Evolutionary conservation across 2,113 vertebrate species (phyloP), one percentile per base, ranked within the genome.

Genomic region (Laticauda colubrina): DNA sequence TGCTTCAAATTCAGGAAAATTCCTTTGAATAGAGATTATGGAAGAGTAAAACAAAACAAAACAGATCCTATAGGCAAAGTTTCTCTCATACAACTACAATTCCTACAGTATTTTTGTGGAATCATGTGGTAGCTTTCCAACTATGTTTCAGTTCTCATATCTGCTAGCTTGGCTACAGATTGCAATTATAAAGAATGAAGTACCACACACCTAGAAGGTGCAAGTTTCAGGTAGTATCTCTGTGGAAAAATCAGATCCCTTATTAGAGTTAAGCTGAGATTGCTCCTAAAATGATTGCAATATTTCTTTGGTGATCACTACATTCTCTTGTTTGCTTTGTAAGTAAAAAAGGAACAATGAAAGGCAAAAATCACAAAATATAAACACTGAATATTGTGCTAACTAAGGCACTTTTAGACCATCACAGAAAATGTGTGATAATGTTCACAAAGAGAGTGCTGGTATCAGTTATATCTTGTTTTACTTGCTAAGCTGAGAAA

Each of bases 271-370:
- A 48, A 48, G 48, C 48, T 48, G 48, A 48, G 48, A 48, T 48
- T 48, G 95, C 88, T 95, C 96, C 94, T 95, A 96, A 97, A 97
- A 96, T 97, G 97, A 96, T 94, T 93, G 4, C 0, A 89, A 96
- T 96, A 97, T 96, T 92, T 87, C 91, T 94, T 94, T 95, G 97
- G 97, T 97, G 95, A 96, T 97, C 96, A 98, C 96, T 97, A 94
- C 96, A 95, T 94, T 94, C 18, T 87, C 81, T 95, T 93, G 92
- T 93, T 91, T 92, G 26, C 89, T 95, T 96, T 43, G 92, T 95
- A 91, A 91, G 93, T 61, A 85, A 61, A 81, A 95, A 95, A 92
- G 56, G 85, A 81, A 92, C 90, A 64, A 93, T 0, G 85, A 93
- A 94, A 94, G 94, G 56, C 92, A 89, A 88, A 94, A 96, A 95